phyloP scores from a whole-genome alignment of 1,140 invertebrate genomes.

The Camponotus vicinus region DNA sequence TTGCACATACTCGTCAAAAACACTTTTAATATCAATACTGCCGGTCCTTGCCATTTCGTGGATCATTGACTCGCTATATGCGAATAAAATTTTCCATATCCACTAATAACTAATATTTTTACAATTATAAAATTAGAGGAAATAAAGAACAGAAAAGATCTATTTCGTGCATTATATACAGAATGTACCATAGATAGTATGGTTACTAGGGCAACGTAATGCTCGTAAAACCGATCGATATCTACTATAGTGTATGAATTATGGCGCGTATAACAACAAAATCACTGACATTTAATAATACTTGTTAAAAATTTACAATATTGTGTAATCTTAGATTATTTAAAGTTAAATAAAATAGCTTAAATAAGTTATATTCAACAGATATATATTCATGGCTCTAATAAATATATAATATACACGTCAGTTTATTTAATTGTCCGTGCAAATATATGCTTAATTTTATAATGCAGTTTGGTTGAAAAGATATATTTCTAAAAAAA shows the following conservation, averaged over 20 bases:
- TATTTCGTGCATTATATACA: neutral
- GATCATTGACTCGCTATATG: constrained; percentile 40
- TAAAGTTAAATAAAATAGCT: constrained; percentile 46
- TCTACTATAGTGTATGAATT: constrained; percentile 5
- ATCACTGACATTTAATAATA: constrained; percentile 14
- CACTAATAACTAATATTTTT: constrained; percentile 17
- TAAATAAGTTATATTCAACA: constrained; percentile 68
- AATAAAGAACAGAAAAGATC: neutral
- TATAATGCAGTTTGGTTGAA: constrained; percentile 62
- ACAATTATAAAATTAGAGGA: constrained; percentile 15
- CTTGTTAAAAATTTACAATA: neutral
- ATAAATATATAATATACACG: constrained; percentile 50
- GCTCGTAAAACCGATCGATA: constrained; percentile 52
- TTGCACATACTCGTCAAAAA: constrained; percentile 71
- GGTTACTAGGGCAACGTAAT: constrained; percentile 63
- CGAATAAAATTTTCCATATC: constrained; percentile 7
- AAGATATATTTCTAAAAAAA: constrained; percentile 6
- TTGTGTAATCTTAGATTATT: neutral
- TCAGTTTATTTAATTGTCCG: constrained; percentile 30
- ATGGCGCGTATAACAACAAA: neutral
- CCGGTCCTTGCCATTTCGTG: constrained; percentile 20
- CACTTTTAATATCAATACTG: constrained; percentile 50
- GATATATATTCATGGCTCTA: constrained; percentile 46
- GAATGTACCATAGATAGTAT: neutral
- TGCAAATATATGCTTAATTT: constrained; percentile 30